Conservation (phyloP, 2,888 invertebrate genomes). For the Scaptodrosophila latifasciaeformis region DNA sequence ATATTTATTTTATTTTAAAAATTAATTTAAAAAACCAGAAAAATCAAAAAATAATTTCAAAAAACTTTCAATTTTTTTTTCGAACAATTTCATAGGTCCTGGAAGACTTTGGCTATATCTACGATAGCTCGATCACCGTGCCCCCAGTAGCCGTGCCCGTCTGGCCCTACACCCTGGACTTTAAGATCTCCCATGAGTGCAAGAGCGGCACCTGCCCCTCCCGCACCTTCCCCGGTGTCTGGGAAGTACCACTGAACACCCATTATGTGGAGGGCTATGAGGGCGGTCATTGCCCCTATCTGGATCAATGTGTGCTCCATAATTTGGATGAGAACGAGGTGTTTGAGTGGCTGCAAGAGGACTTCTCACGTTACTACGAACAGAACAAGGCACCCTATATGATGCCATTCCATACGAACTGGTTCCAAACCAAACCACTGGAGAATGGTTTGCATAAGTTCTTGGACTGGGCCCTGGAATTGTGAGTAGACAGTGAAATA, state of each 20-base stretch:
- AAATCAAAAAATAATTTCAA: too few relatives aligned
- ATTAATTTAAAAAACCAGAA: too few relatives aligned
- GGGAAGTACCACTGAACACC: conserved; percentile 93
- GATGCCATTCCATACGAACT: conserved; percentile 97
- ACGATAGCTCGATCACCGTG: conserved; percentile 93
- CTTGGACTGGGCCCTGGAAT: conserved; percentile 84
- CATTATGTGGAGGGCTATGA: conserved; percentile 92
- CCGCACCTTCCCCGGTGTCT: conserved; percentile 93
- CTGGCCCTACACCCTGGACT: conserved; percentile 97
- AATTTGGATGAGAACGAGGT: conserved; percentile 87
- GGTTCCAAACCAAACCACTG: conserved; percentile 92
- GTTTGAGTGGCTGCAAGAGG: conserved; percentile 91
- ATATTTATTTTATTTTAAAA: too few relatives aligned
- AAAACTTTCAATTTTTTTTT: background rate
- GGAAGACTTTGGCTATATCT: conserved; percentile 93
- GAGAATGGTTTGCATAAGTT: conserved; percentile 90
- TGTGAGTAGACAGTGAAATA: conserved; percentile 79
- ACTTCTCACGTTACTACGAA: conserved; percentile 88
- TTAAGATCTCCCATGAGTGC: conserved; percentile 94
- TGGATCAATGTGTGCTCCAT: conserved; percentile 93
- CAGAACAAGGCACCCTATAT: conserved; percentile 93
- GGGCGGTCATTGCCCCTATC: conserved; percentile 93
- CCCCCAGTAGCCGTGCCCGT: conserved; percentile 87
- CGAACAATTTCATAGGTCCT: conserved; percentile 82
- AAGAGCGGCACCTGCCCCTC: conserved; percentile 94